Evolutionary conservation across 2,113 vertebrate species (phyloP).

Genomic region (Xiphias gladius): DNA sequence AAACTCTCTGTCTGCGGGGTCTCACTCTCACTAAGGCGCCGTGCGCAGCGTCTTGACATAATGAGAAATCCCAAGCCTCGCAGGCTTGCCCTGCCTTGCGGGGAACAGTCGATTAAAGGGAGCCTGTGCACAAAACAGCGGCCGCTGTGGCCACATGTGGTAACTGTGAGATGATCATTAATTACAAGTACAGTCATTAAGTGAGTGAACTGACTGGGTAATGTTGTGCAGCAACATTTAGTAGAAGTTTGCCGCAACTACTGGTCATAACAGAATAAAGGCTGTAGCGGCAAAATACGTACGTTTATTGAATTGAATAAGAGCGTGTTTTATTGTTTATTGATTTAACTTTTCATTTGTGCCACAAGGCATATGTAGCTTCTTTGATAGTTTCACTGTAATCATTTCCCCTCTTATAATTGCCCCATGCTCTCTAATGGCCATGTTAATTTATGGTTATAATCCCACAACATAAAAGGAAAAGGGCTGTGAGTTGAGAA

Average conservation of each 20-base stretch:
- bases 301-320: too few relatives aligned
- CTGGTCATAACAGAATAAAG: too few relatives aligned
- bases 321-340: too few relatives aligned
- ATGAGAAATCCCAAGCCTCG: neutral
- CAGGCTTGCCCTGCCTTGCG: too few relatives aligned
- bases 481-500: neutral
- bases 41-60: neutral
- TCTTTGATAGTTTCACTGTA: neutral
- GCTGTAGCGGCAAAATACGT: neutral
- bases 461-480: neutral
- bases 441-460: neutral
- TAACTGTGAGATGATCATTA: neutral
- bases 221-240: too few relatives aligned
- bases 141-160: too few relatives aligned
- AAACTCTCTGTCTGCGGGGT: too few relatives aligned
- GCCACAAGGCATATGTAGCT: too few relatives aligned
- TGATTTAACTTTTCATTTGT: too few relatives aligned
- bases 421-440: neutral
- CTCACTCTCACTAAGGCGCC: too few relatives aligned
- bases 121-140: neutral
- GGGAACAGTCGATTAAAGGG: too few relatives aligned
- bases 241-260: too few relatives aligned
- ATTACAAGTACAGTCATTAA: neutral
- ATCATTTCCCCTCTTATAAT: neutral
- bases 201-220: neutral